A percentile compares a stretch with the other conserved stretches of the same genome.
These are phyloP conservation scores for Trochalopteron elliotii DNA, from an alignment of 2,113 vertebrate species.

Conservation along the genomic window DNA sequence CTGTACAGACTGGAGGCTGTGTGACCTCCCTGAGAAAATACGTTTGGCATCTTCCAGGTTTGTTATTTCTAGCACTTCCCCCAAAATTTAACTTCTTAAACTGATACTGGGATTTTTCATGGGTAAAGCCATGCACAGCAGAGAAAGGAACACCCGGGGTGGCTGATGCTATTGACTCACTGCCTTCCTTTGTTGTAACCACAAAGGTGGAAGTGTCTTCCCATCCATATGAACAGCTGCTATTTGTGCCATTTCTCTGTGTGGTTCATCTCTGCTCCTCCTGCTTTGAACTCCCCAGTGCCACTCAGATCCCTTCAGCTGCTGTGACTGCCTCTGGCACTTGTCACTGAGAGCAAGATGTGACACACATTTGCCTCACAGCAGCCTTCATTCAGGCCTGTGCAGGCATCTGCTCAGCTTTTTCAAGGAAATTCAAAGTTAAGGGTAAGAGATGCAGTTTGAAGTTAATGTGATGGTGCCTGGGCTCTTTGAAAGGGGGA, in stretches of 20 bases:
- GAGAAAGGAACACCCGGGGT: not conserved
- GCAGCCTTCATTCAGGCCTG: not conserved
- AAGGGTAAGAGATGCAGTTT: not conserved
- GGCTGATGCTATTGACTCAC: not conserved
- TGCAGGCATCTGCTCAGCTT: not conserved
- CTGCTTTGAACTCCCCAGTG: not conserved
- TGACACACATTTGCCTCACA: not conserved
- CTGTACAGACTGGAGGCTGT: not conserved
- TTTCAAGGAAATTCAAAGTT: not conserved
- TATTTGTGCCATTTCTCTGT: not conserved
- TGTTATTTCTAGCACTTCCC: not conserved
- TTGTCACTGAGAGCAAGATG: not conserved
- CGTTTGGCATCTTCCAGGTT: not conserved
- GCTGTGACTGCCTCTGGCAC: not conserved
- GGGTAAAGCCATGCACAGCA: not conserved
- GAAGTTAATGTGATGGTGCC: not conserved
- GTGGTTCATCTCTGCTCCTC: not conserved
- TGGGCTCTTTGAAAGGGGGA: not conserved
- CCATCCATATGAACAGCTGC: accelerated
- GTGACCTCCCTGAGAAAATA: not conserved
- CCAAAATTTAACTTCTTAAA: not conserved
- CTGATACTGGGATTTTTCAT: not conserved
- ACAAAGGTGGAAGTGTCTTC: not conserved
- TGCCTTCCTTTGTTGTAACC: not conserved
- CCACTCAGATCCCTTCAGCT: not conserved